Conservation (phyloP, 2,113 vertebrate species). For the Antechinus flavipes region DNA sequence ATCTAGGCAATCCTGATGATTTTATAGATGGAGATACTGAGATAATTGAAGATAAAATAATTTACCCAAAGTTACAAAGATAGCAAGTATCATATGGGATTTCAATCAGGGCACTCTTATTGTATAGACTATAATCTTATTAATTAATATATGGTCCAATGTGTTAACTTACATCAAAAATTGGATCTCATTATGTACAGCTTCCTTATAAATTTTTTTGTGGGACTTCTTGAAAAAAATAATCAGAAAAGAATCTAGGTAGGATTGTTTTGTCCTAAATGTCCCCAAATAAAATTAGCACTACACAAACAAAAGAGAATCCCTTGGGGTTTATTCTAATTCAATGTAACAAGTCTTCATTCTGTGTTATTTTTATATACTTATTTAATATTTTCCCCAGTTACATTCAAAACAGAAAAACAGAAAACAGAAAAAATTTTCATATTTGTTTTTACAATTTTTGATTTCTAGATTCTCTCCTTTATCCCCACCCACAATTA, state of each 20-base stretch:
- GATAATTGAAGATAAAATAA: not conserved
- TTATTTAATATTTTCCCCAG: too few species aligned
- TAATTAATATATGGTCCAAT: not conserved
- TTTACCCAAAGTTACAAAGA: not conserved
- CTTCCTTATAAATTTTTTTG: not conserved
- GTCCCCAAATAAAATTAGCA: not conserved
- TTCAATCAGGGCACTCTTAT: not conserved
- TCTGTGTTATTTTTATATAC: too few species aligned
- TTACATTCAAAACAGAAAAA: too few species aligned
- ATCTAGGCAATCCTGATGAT: not conserved
- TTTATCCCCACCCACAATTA: too few species aligned
- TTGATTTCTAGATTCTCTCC: too few species aligned
- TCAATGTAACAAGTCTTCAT: not conserved
- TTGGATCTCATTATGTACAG: not conserved
- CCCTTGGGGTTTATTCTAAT: not conserved
- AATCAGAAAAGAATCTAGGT: not conserved
- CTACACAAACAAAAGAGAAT: not conserved
- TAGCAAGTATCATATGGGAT: constrained; percentile 1
- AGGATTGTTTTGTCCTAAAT: not conserved
- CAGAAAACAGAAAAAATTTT: too few species aligned
- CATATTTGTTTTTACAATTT: too few species aligned
- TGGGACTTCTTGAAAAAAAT: not conserved
- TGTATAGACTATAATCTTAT: not conserved
- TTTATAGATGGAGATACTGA: not conserved
- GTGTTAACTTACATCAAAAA: not conserved